Base-by-base conservation (phyloP, 2,888 invertebrate genomes). In the Cryptosula pallasiana region DNA sequence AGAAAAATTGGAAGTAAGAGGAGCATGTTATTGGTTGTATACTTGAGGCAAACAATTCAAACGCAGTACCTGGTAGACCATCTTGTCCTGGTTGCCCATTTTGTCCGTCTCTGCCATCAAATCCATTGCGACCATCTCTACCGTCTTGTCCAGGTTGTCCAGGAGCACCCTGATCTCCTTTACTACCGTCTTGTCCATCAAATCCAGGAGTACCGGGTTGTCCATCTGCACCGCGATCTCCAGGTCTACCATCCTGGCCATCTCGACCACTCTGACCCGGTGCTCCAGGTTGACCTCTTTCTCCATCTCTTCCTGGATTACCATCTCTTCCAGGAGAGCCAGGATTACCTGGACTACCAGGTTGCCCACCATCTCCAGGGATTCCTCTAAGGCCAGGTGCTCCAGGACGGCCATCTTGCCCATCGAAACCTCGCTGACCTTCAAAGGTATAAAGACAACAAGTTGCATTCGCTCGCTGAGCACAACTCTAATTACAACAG, bases 361-460 rank as follows among this genome's bases (percentile, higher is more conserved):
- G 69, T 20, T 69, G 63, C 2, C 63, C 63, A 32, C 2, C 29
- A 16, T 63, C 25, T 34, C 63, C 63, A 29, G 63, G 32, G 3
- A 2, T n/a, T 63, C 63, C 63, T 63, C 63, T 63, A 25, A 29
- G 29, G 25, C 76, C 76, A 55, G 36, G n/a, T 20, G n/a, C 23
- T 36, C 76, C 76, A 32, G 72, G 34, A 45, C 29, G 16, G 27
- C 76, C 76, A 35, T 71, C 73, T 34, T 36, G n/a, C 9, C 76
- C 76, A 35, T 74, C 73, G 71, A 76, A 75, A 72, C 79, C 80
- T 55, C 73, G 54, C 23, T 35, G 35, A 13, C 35, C 54, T 73
- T 3, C 69, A 71, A 35, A 57, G 29, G 35, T n/a, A n/a, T n/a
- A n/a, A n/a, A n/a, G n/a, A n/a, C n/a, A n/a, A n/a, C n/a, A n/a